phyloP scores from a whole-genome alignment of 2,888 invertebrate genomes.

The Chydorus sphaericus region DNA sequence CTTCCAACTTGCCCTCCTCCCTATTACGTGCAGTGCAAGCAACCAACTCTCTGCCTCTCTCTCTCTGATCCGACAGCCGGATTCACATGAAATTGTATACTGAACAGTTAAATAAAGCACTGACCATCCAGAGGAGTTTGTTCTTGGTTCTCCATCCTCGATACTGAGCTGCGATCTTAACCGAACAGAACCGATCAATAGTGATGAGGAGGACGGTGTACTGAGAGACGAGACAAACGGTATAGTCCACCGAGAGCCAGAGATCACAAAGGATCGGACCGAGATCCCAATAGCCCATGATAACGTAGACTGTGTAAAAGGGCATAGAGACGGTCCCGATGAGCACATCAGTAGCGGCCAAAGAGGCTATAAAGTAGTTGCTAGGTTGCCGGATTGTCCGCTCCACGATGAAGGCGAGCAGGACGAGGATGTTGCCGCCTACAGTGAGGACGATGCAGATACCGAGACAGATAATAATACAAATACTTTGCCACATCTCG shows the following conservation, averaged over 20 bases:
- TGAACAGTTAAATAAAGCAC: no score
- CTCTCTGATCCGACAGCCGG: no score
- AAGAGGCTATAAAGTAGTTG: slow-evolving; percentile 97
- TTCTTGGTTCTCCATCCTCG: slow-evolving; percentile 91
- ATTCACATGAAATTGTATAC: no score
- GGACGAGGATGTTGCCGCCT: slow-evolving; percentile 86
- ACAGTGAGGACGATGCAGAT: slow-evolving; percentile 83
- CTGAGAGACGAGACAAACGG: slow-evolving; percentile 95
- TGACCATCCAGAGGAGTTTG: slow-evolving; percentile 87
- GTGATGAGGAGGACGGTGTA: slow-evolving; percentile 98
- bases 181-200: slow-evolving; percentile 95
- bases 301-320: slow-evolving; percentile 92
- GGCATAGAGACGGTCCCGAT: slow-evolving; percentile 98
- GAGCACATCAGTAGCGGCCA: slow-evolving; percentile 91
- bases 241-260: slow-evolving; percentile 97
- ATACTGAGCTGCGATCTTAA: slow-evolving; percentile 94
- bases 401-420: slow-evolving; percentile 88
- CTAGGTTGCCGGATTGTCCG: slow-evolving; percentile 82
- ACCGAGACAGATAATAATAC: slow-evolving; percentile 73
- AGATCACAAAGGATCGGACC: slow-evolving; percentile 91
- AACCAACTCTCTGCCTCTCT: no score
- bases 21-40: no score
- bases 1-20: no score
- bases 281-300: slow-evolving; percentile 93
- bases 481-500: slow-evolving; percentile 72